phyloP scores from a whole-genome alignment of 2,113 vertebrate genomes.

The Tachuris rubrigastra region DNA sequence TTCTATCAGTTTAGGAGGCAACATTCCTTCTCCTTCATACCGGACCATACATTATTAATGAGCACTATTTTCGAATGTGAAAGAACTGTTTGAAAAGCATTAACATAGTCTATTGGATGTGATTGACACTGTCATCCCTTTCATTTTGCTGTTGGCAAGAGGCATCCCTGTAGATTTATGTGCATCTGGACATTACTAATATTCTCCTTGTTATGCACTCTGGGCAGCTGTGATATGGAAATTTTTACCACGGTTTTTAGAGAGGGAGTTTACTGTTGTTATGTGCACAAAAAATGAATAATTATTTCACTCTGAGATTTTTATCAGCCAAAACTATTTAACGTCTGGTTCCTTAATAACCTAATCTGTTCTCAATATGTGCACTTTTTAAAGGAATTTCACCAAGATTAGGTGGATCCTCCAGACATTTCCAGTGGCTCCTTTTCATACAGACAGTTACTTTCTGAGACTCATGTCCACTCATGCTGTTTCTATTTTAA shows the following conservation, averaged over 20 bases:
- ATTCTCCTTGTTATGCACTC: conserved; percentile 77
- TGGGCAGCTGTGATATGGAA: conserved; percentile 80
- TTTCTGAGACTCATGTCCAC: not conserved
- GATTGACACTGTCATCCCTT: conserved; percentile 83
- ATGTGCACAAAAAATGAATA: conserved; percentile 25
- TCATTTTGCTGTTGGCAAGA: conserved; percentile 80
- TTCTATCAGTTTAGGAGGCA: conserved; percentile 73
- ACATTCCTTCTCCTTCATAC: conserved; percentile 69
- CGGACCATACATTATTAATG: conserved; percentile 84
- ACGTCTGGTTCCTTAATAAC: conserved; percentile 1
- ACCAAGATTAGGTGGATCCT: not conserved
- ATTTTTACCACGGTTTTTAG: conserved; percentile 60
- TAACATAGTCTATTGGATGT: conserved; percentile 81
- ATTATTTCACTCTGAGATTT: conserved; percentile 33
- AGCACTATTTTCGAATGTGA: conserved; percentile 78
- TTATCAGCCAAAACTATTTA: conserved; percentile 59
- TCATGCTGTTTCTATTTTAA: conserved; percentile 1
- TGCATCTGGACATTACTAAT: conserved; percentile 83
- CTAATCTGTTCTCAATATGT: not conserved
- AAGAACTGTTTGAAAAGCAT: conserved; percentile 85
- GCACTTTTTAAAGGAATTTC: not conserved
- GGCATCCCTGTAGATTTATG: conserved; percentile 77
- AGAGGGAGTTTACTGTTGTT: conserved; percentile 40
- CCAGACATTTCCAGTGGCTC: not conserved
- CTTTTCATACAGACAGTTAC: not conserved